Conservation (phyloP, 1,140 invertebrate species). For the Tetragonula clypearis region DNA sequence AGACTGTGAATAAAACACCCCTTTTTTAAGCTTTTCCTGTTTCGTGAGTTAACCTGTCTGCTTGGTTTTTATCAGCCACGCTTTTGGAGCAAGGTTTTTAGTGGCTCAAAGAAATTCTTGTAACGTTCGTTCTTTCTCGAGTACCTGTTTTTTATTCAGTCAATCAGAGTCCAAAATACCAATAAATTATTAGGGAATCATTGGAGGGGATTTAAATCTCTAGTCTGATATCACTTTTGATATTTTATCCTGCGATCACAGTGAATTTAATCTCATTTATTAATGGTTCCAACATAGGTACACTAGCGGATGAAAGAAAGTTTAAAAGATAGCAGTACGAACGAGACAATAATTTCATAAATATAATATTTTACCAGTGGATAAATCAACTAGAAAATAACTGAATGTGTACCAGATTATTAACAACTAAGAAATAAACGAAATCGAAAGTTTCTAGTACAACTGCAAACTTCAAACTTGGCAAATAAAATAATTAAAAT, state of each 20-base stretch:
- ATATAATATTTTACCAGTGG: too few relatives aligned
- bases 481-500: not conserved
- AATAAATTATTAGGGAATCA: not conserved
- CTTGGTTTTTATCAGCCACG: slow-evolving; percentile 26
- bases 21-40: slow-evolving; percentile 14
- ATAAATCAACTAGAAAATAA: too few relatives aligned
- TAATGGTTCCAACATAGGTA: too few relatives aligned
- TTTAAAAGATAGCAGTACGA: too few relatives aligned
- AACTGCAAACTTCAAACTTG: not conserved
- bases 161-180: not conserved
- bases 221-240: not conserved
- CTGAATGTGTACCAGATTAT: too few relatives aligned
- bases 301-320: too few relatives aligned
- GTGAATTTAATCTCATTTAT: too few relatives aligned
- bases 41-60: slow-evolving; percentile 4
- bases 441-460: not conserved
- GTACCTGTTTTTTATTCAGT: not conserved
- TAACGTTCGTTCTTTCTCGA: not conserved
- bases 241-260: not conserved
- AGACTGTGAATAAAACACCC: slow-evolving; percentile 21
- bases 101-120: slow-evolving; percentile 6
- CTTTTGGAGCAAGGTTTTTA: slow-evolving; percentile 34
- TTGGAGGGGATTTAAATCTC: not conserved
- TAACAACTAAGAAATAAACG: too few relatives aligned
- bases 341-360: too few relatives aligned